phyloP scores from a whole-genome alignment of 2,888 invertebrate genomes.

The Adelphocoris suturalis region DNA sequence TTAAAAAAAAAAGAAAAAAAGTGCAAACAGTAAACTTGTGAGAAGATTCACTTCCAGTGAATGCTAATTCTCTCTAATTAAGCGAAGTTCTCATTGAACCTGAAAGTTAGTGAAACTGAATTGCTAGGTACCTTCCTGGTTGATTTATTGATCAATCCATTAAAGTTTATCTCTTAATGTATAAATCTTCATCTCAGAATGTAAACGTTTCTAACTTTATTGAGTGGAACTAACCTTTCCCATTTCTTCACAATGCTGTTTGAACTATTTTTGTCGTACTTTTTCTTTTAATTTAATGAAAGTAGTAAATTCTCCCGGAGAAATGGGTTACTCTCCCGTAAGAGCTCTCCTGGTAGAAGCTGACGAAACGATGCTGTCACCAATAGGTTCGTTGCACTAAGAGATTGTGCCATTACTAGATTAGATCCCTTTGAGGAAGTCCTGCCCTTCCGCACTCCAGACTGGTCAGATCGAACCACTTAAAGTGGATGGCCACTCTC shows the following conservation, averaged over 20 bases:
- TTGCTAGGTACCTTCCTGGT: neutral
- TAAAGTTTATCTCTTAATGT: neutral
- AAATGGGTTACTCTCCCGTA: conserved; percentile 17
- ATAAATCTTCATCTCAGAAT: neutral
- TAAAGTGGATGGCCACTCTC: conserved; percentile 17
- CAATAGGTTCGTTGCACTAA: conserved; percentile 58
- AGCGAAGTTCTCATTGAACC: too few relatives aligned
- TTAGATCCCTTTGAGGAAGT: conserved; percentile 39
- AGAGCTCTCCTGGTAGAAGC: conserved; percentile 13
- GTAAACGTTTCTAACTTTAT: neutral
- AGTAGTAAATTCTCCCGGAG: conserved; percentile 6
- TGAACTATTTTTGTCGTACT: neutral
- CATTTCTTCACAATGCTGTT: neutral
- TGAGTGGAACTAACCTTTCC: neutral
- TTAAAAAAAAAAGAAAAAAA: too few relatives aligned
- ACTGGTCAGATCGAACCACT: conserved; percentile 29
- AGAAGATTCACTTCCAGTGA: too few relatives aligned
- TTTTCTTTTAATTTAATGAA: conserved; percentile 31
- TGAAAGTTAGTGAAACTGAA: neutral
- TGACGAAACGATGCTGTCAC: conserved; percentile 56
- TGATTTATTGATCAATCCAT: neutral
- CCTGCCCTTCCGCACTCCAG: neutral
- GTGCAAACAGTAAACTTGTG: too few relatives aligned
- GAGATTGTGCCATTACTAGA: conserved; percentile 60
- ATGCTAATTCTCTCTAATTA: too few relatives aligned